Base-by-base conservation (phyloP, 2,888 invertebrate genomes). In the Cremastobaeus sp. region DNA sequence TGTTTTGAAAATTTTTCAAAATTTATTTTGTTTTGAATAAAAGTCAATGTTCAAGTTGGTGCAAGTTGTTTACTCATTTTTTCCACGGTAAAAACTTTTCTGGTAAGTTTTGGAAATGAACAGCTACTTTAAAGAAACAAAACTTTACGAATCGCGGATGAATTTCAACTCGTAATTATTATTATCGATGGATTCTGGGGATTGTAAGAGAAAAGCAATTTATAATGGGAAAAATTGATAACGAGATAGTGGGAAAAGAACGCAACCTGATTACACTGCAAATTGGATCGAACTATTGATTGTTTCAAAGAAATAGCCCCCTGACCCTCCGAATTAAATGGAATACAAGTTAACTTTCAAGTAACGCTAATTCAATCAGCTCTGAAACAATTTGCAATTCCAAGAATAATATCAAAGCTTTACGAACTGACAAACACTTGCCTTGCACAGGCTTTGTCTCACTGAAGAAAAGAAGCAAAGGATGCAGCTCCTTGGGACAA, bases 361-460 rank as follows among this genome's bases (percentile, higher is more conserved):
- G 62, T 62, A 70, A 64, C 70, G 62, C 50, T 62, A 70, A 70
- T 70, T 70, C 55, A 70, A 70, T 70, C 70, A 64, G 70, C 57
- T 48, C 37, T 3, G 43, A 47, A 34, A 55, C 62, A 64, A 70
- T 70, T 70, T 70, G 64, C 70, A 70, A 62, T 62, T 70, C 70
- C 20, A 17, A 62, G 39, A 69, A 60, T 69, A 62, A 62, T 39
- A 69, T 60, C 68, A 18, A 69, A 47, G 60, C 54, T 60, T 47
- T 60, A 54, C 69, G 39, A 45, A 25, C 52, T 59, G 17, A 12
- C 43, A 52, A 70, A 70, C 60, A 47, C 25, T 59, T 14, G 50
- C 35, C 37, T 48, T 21, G 57, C 12, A 11, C 8, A 30, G 21
- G 62, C 55, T 62, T 70, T 62, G 55, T 55, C 62, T 21, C 55